Percentiles rank a stretch among this genome's conserved stretches.
phyloP scores from a whole-genome alignment of 1,140 invertebrate genomes.

The Drosophila yakuba region DNA sequence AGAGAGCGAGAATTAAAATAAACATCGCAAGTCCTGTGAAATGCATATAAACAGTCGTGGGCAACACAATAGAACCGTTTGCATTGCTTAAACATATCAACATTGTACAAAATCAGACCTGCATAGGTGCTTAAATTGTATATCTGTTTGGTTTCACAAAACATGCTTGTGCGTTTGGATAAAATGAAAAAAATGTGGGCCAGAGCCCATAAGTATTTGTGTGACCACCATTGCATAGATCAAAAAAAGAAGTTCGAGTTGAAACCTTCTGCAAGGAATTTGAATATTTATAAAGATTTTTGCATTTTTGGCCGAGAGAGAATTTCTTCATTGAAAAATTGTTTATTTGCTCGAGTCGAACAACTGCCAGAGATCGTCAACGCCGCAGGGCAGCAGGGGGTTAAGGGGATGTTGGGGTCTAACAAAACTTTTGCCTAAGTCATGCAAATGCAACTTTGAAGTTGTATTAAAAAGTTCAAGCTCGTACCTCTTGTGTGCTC shows the following conservation, averaged over 20 bases:
- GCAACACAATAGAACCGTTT: neutral
- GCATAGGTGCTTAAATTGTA: too few relatives aligned
- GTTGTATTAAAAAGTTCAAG: slow-evolving; percentile 69
- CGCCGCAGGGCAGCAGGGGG: slow-evolving; percentile 5
- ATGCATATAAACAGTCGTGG: slow-evolving; percentile 16
- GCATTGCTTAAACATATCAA: neutral
- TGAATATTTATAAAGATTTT: slow-evolving; percentile 83
- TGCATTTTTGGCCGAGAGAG: slow-evolving; percentile 66
- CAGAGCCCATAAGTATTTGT: neutral
- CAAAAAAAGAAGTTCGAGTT: slow-evolving; percentile 45
- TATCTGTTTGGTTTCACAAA: neutral
- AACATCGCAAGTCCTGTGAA: slow-evolving; percentile 63
- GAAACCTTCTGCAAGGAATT: slow-evolving; percentile 49
- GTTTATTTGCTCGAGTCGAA: slow-evolving; percentile 71
- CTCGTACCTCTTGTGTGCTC: slow-evolving; percentile 35
- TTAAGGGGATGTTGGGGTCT: slow-evolving; percentile 1
- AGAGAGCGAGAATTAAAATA: slow-evolving; percentile 72
- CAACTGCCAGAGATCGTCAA: slow-evolving; percentile 60
- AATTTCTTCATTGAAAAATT: slow-evolving; percentile 77
- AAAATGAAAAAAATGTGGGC: neutral
- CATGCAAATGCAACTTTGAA: slow-evolving; percentile 74
- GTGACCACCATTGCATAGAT: slow-evolving; percentile 25
- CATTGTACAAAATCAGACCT: neutral
- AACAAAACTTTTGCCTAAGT: slow-evolving; percentile 72
- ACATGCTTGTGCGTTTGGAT: neutral